Conservation (phyloP, 2,797 vertebrate species). For the Phoebastria nigripes region DNA sequence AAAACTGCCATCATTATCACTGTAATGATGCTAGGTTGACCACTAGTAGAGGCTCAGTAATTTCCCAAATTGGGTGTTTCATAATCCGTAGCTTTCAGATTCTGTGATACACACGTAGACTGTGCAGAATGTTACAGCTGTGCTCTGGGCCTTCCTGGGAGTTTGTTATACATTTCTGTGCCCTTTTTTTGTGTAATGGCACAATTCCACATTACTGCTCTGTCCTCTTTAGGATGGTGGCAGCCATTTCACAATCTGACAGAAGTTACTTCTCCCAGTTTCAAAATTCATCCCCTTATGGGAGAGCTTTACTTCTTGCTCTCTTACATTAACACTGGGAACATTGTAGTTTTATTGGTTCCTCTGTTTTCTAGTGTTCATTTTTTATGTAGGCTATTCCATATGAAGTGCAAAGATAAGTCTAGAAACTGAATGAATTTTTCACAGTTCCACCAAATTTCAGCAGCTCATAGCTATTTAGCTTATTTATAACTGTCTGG, state of each 20-base stretch:
- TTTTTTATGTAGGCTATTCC: neutral
- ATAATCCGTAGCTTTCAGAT: neutral
- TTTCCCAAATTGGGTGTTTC: neutral
- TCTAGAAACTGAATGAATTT: neutral
- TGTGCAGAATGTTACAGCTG: neutral
- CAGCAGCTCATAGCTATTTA: neutral
- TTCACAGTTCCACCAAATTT: constrained; percentile 19
- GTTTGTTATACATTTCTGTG: neutral
- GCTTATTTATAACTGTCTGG: constrained; percentile 43
- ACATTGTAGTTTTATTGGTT: neutral
- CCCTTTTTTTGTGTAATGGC: neutral
- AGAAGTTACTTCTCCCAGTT: neutral
- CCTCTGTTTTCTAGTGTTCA: neutral
- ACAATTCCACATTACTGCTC: neutral
- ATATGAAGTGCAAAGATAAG: constrained; percentile 9
- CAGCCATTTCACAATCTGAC: neutral
- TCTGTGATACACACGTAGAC: accelerated
- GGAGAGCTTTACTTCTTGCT: neutral
- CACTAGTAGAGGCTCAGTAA: neutral
- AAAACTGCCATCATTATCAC: neutral
- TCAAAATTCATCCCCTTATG: neutral
- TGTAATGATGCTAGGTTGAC: neutral
- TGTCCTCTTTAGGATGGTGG: neutral
- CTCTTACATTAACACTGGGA: neutral
- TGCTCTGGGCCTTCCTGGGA: neutral